Evolutionary conservation across 1,140 invertebrate species (phyloP), one percentile per base, ranked within the genome.

Genomic region (Drosophila orena): DNA sequence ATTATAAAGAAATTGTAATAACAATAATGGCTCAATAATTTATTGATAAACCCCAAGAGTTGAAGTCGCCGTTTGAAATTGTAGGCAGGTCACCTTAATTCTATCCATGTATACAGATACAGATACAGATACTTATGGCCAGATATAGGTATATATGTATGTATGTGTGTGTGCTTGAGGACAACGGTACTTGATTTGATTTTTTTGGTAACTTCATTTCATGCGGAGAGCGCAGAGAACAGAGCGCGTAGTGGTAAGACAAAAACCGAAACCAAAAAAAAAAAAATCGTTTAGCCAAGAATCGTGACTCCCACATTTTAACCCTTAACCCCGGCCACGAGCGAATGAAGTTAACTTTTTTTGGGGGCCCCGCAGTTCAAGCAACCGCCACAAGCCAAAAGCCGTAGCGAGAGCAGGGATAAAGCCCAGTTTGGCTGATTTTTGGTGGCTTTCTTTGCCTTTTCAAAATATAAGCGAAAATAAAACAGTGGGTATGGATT

Each of bases 271-370:
- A 22, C 22, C 22, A 22, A 22, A 22, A 4, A 22, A 38, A 42
- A 40, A 64, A 70, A 80, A 80, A 85, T 79, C 57, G 81, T 64
- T 79, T 77, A 71, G 72, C 73, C 74, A 56, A 70, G 77, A 91
- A 91, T 91, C 90, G 90, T 91, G 90, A 91, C 90, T 91, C 85
- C 90, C 79, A 91, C 90, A 91, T 91, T 88, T 91, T 91, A 86
- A 91, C 90, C 90, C 85, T 90, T 91, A 80, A 91, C 81, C 90
- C 72, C 71, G 70, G 70, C 84, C 79, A 88, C 79, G 88, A 90
- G 88, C 79, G 88, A 88, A 80, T 81, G 79, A 90, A 90, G 81
- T 81, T 74, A 75, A 78, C 56, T 72, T 75, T 76, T 62, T 74
- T 57, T 20, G 17, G 54, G 66, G 72, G 56, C 70, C 73, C 68